Conservation (phyloP, 2,797 vertebrate species). For the Bradypodion ventrale region DNA sequence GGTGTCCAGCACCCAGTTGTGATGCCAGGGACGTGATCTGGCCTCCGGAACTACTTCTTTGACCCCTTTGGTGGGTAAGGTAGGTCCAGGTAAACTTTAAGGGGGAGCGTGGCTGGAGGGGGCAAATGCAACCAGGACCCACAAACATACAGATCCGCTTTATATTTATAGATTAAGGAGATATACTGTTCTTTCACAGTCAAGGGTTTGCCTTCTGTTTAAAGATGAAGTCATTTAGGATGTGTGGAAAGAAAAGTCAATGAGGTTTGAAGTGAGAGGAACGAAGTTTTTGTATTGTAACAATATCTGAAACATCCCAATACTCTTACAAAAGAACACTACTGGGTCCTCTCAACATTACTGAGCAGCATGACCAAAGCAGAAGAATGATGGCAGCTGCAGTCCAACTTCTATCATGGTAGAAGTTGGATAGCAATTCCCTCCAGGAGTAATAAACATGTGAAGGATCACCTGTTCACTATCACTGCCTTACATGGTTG, state of each 20-base stretch:
- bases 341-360: background rate
- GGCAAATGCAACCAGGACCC: no score
- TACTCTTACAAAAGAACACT: no score
- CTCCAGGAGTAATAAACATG: background rate
- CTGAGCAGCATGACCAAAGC: background rate
- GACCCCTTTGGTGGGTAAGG: no score
- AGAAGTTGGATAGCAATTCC: no score
- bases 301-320: no score
- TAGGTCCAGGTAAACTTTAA: no score
- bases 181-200: constrained; percentile 50
- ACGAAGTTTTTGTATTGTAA: background rate
- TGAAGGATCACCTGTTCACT: background rate
- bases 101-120: no score
- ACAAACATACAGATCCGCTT: no score
- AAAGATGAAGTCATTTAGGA: constrained; percentile 39
- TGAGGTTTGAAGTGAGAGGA: background rate
- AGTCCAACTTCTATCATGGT: background rate
- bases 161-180: no score
- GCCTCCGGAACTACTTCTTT: no score
- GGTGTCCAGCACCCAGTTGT: no score
- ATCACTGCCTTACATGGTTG: background rate
- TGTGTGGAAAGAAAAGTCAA: constrained; percentile 36
- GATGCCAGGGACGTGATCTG: no score
- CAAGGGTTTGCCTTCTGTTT: constrained; percentile 47
- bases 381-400: background rate